phyloP scores from a whole-genome alignment of 1,140 invertebrate species.

The Drosophila subpulchrella region DNA sequence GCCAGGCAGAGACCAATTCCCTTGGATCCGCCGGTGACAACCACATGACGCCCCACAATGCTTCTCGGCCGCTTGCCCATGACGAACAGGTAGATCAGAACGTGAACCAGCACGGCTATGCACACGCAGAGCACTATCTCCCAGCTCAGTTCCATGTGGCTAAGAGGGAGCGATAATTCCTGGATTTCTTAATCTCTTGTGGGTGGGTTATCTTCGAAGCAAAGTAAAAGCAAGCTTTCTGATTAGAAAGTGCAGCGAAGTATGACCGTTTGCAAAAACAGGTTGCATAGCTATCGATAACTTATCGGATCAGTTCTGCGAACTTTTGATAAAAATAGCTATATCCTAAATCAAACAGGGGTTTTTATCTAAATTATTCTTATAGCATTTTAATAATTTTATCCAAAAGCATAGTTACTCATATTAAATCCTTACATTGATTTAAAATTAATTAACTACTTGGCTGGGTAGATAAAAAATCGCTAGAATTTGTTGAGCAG shows the following conservation, averaged over 20 bases:
- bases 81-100: constrained; percentile 65
- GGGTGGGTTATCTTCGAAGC: constrained; percentile 1
- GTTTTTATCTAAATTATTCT: no score
- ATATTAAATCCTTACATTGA: no score
- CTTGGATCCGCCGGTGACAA: constrained; percentile 97
- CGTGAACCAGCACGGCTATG: constrained; percentile 49
- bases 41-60: constrained; percentile 86
- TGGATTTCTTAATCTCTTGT: constrained; percentile 7
- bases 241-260: constrained; percentile 42
- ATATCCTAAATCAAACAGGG: no score
- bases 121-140: constrained; percentile 49
- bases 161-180: not conserved
- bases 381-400: no score
- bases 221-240: constrained; percentile 2
- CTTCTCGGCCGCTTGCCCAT: constrained; percentile 64
- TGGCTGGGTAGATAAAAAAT: not conserved
- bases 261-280: constrained; percentile 10
- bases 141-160: constrained; percentile 60
- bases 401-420: no score
- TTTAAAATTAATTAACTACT: no score
- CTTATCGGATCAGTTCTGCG: not conserved
- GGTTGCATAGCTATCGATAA: not conserved
- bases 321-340: no score
- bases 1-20: constrained; percentile 96
- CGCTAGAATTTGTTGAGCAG: not conserved